Conservation (phyloP, 2,888 invertebrate genomes). For the Leptopterna dolabrata region DNA sequence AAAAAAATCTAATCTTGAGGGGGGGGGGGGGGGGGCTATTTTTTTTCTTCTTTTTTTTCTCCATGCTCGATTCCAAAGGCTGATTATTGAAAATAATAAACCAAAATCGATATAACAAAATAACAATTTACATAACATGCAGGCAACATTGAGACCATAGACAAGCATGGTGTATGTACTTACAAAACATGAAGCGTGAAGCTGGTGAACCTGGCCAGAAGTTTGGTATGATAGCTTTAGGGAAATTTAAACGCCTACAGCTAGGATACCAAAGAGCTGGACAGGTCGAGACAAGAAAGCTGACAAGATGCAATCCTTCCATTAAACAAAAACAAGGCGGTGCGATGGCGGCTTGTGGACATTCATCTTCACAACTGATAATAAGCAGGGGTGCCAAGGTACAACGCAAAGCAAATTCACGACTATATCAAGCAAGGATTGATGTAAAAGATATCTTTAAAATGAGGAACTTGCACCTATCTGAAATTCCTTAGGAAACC, state of each 20-base stretch:
- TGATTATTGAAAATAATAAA: too few species aligned
- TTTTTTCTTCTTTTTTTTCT: too few species aligned
- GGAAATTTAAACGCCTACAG: constrained; percentile 65
- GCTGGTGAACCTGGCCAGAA: constrained; percentile 55
- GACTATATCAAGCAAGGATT: neutral
- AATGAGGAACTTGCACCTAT: too few species aligned
- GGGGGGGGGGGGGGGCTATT: too few species aligned
- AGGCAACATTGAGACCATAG: neutral
- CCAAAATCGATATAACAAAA: neutral
- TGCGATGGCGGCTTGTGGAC: neutral
- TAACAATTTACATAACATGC: neutral
- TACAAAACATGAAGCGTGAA: constrained; percentile 28
- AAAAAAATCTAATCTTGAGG: too few species aligned
- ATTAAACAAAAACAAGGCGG: neutral
- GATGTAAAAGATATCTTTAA: too few species aligned
- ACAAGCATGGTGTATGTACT: neutral
- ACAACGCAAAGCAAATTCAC: neutral
- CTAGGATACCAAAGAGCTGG: constrained; percentile 66
- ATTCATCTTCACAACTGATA: neutral
- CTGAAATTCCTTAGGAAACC: too few species aligned
- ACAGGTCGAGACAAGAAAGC: neutral
- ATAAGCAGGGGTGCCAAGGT: neutral
- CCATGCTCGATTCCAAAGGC: too few species aligned
- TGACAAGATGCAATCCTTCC: neutral
- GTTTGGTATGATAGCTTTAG: constrained; percentile 67